These are phyloP conservation scores for Pandemis corylana DNA, from an alignment of 2,888 invertebrate genomes.

Conservation along the genomic window DNA sequence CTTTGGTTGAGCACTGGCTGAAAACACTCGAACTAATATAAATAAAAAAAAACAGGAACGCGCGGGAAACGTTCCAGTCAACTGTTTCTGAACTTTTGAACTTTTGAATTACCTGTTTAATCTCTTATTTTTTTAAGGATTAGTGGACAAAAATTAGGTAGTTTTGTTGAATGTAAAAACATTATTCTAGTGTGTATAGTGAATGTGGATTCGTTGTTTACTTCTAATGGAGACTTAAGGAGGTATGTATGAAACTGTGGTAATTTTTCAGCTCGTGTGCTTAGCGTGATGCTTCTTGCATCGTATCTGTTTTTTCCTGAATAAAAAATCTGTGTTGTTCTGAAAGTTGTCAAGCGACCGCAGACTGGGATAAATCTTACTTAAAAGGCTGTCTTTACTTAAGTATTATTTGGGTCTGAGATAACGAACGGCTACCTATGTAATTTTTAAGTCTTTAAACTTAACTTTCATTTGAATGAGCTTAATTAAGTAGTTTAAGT, in stretches of 20 bases:
- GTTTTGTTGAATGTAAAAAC: not conserved
- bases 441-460: too few relatives aligned
- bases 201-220: not conserved
- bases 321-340: not conserved
- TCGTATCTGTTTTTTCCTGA: not conserved
- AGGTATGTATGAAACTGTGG: not conserved
- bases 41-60: slow-evolving; percentile 10
- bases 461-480: too few relatives aligned
- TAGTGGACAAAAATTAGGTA: not conserved
- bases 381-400: too few relatives aligned
- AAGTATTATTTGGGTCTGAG: too few relatives aligned
- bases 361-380: too few relatives aligned
- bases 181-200: not conserved
- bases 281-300: not conserved
- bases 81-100: slow-evolving; percentile 11
- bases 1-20: slow-evolving; percentile 12
- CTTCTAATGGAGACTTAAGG: not conserved
- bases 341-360: too few relatives aligned
- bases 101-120: not conserved
- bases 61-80: slow-evolving; percentile 16
- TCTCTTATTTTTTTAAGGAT: not conserved
- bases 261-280: not conserved
- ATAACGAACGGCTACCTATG: too few relatives aligned
- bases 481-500: too few relatives aligned
- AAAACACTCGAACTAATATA: not conserved